These are phyloP conservation scores for Spilarctia lutea DNA, from an alignment of 2,888 invertebrate species.

Conservation along the genomic window DNA sequence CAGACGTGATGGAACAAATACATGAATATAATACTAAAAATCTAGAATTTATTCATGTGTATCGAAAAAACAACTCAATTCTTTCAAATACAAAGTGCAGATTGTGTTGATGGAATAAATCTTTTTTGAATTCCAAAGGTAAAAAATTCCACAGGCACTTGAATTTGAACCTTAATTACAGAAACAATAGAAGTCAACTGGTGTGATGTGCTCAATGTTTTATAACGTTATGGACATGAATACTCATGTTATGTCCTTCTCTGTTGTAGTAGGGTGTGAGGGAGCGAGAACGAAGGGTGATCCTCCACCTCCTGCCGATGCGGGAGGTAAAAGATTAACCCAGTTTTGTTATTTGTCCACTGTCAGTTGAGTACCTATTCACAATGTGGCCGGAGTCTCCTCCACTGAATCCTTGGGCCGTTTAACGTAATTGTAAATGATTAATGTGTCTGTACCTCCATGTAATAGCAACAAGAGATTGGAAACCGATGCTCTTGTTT, in stretches of 20 bases:
- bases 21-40: slow-evolving; percentile 84
- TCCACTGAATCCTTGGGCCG: slow-evolving; percentile 79
- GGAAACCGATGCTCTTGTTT: slow-evolving; percentile 73
- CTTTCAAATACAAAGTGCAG: slow-evolving; percentile 67
- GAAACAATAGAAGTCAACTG: slow-evolving; percentile 55
- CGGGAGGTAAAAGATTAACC: slow-evolving; percentile 86
- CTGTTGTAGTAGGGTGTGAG: slow-evolving; percentile 68
- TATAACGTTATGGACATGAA: slow-evolving; percentile 66
- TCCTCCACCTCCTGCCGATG: slow-evolving; percentile 74
- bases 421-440: slow-evolving; percentile 86
- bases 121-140: slow-evolving; percentile 82
- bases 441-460: slow-evolving; percentile 80
- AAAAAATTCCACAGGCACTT: slow-evolving; percentile 66
- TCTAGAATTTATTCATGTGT: slow-evolving; percentile 66
- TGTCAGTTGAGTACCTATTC: slow-evolving; percentile 86
- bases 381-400: slow-evolving; percentile 83
- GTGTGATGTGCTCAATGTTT: slow-evolving; percentile 41
- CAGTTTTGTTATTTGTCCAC: slow-evolving; percentile 87
- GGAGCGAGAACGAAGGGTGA: slow-evolving; percentile 75
- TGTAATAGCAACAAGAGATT: slow-evolving; percentile 78
- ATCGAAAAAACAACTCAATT: slow-evolving; percentile 71
- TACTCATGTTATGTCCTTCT: slow-evolving; percentile 68
- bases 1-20: slow-evolving; percentile 84
- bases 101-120: slow-evolving; percentile 71
- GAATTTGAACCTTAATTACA: slow-evolving; percentile 61